These are phyloP conservation scores for Gallinago undulata DNA, from an alignment of 2,113 vertebrate genomes.

Conservation along the genomic window DNA sequence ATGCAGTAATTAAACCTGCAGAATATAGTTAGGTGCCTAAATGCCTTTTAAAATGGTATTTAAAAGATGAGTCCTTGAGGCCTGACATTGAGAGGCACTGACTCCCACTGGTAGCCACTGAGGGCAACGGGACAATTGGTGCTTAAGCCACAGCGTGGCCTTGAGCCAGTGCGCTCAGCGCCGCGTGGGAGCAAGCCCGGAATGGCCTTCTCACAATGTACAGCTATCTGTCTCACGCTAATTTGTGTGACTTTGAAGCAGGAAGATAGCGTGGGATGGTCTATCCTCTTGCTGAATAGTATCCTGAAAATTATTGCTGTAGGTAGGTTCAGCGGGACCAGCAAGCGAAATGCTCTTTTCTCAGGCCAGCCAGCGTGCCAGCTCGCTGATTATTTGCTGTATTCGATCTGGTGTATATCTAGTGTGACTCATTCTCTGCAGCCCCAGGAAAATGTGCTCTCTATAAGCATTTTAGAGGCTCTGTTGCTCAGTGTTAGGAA, in stretches of 20 bases:
- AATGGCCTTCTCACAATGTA: background rate
- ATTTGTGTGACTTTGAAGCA: background rate
- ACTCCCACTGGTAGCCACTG: background rate
- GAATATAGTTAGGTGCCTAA: background rate
- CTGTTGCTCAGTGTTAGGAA: background rate
- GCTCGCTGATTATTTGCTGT: background rate
- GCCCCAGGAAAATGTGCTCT: constrained; percentile 19
- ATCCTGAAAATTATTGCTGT: background rate
- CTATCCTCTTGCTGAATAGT: background rate
- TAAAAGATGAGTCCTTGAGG: background rate
- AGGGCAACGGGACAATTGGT: background rate
- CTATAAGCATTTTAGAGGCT: constrained; percentile 4
- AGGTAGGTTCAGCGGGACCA: background rate
- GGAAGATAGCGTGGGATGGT: background rate
- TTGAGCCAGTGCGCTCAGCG: background rate
- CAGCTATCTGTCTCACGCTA: background rate
- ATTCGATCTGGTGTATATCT: constrained; percentile 5
- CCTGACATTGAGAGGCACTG: background rate
- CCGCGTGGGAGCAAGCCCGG: background rate
- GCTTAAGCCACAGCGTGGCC: background rate
- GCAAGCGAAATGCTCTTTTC: constrained; percentile 8
- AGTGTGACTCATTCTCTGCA: background rate
- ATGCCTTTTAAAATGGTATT: background rate
- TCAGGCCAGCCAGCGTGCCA: background rate
- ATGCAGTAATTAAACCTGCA: constrained; percentile 22